A percentile compares a stretch with the other conserved stretches of the same genome.
These are phyloP conservation scores for Chloropsis cyanopogon DNA, from an alignment of 2,113 vertebrate species.

Conservation along the genomic window DNA sequence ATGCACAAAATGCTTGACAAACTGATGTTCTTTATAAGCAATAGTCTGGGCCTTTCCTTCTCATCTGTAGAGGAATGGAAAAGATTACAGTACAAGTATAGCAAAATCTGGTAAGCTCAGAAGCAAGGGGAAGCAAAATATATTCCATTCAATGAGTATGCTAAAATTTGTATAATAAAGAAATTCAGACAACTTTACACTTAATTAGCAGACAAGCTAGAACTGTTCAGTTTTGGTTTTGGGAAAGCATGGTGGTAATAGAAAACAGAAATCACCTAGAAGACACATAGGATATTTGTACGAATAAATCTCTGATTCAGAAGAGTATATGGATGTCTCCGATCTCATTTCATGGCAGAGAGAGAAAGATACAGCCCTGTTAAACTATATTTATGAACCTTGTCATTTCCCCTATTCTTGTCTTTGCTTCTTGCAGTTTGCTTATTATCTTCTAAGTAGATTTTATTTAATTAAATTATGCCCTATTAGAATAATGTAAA, in stretches of 20 bases:
- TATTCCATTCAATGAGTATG: neutral
- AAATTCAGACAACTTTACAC: neutral
- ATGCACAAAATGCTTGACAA: slow-evolving; percentile 48
- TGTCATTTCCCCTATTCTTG: neutral
- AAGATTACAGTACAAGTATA: neutral
- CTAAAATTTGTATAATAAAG: neutral
- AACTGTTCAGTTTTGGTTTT: neutral
- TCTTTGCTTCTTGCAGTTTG: neutral
- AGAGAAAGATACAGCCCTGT: neutral
- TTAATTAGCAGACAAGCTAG: slow-evolving; percentile 12
- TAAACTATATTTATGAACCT: neutral
- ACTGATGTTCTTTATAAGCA: slow-evolving; percentile 19
- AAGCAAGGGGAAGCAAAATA: neutral
- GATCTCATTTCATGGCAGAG: neutral
- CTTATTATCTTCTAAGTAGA: neutral
- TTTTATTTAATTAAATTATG: neutral
- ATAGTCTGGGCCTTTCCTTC: neutral
- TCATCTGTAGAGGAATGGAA: neutral
- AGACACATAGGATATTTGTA: neutral
- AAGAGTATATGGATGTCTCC: neutral
- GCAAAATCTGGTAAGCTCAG: neutral
- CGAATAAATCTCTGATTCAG: neutral
- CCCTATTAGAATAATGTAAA: neutral
- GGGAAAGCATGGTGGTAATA: neutral
- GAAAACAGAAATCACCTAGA: neutral